These are phyloP conservation scores for Himalopsyche tibetana DNA, from an alignment of 2,888 invertebrate species.

Conservation along the genomic window DNA sequence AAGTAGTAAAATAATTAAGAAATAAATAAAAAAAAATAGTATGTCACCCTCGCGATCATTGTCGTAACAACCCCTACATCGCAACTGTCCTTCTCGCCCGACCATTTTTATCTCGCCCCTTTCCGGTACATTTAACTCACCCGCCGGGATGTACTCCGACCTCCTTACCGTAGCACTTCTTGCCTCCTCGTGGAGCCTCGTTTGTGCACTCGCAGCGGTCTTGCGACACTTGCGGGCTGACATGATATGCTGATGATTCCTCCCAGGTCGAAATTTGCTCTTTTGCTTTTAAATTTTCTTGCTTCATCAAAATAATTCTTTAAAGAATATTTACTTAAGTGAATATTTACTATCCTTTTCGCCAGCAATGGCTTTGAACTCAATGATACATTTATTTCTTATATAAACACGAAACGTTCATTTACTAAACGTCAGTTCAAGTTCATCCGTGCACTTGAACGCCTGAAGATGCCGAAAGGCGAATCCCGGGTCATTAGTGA, in stretches of 20 bases:
- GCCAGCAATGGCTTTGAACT: no score
- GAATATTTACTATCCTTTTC: no score
- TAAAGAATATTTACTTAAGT: no score
- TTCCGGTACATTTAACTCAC: slow-evolving; percentile 19
- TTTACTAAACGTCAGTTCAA: no score
- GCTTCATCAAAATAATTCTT: no score
- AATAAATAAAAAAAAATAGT: no score
- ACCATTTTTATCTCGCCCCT: slow-evolving; percentile 26
- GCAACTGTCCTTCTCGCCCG: neutral
- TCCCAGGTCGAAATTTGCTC: neutral
- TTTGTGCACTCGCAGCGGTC: slow-evolving; percentile 20
- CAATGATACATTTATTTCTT: no score
- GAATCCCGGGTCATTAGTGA: no score
- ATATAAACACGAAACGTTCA: no score
- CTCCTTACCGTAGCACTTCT: slow-evolving; percentile 21
- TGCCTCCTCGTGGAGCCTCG: neutral
- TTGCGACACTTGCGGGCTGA: neutral
- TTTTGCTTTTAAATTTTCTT: neutral
- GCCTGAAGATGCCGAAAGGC: no score
- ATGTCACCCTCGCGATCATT: neutral
- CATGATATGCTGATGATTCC: neutral
- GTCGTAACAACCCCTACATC: neutral
- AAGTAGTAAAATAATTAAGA: no score
- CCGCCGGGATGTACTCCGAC: neutral
- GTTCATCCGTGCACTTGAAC: no score